Base-by-base conservation (phyloP, 2,113 vertebrate genomes). In the Syrrhaptes paradoxus region DNA sequence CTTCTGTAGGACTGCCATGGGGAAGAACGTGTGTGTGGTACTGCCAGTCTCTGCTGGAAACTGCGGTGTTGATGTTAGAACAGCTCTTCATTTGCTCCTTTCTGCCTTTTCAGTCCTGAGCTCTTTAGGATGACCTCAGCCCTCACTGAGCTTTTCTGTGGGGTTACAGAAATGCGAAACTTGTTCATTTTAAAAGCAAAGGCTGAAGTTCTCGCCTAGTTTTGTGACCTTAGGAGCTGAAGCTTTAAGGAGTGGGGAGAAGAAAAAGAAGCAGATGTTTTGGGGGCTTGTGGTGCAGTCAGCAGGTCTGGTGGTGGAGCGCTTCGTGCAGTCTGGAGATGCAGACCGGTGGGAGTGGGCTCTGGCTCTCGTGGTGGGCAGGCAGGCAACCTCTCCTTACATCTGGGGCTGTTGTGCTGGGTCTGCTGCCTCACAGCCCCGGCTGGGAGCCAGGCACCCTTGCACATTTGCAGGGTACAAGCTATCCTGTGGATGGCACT, bases 271-370 rank as follows among this genome's bases (percentile, higher is more conserved):
- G 28, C 34, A 48, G 46, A 26, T 0, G 0, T 73, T 76, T 46
- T 48, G 36, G 21, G 19, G 19, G 4, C 51, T 74, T 62, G 20
- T 2, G 0, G 13, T 13, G 2, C 34, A 70, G 29, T 78, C 4
- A 5, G 20, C 52, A 61, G 67, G 22, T 38, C 20, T 84, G 51
- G 21, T 41, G 7, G 19, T 55, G 31, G 55, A 93, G 51, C 22
- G 19, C 6, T 10, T 0, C 0, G 36, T 63, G 49, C 5, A 10
- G 13, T 63, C 36, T 36, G 25, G 55, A 74, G 66, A 29, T 0
- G 1, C 21, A 54, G 41, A 41, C 28, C 31, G 2, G 0, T 54
- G 45, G 13, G 43, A 82, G 5, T n/a, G 55, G 67, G 38, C 51
- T 77, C 52, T 1, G 13, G 41, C 51, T 74, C 70, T 32, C 0